Evolutionary conservation across 2,113 vertebrate species (phyloP).

Genomic region (Phrynosoma blainvillii): DNA sequence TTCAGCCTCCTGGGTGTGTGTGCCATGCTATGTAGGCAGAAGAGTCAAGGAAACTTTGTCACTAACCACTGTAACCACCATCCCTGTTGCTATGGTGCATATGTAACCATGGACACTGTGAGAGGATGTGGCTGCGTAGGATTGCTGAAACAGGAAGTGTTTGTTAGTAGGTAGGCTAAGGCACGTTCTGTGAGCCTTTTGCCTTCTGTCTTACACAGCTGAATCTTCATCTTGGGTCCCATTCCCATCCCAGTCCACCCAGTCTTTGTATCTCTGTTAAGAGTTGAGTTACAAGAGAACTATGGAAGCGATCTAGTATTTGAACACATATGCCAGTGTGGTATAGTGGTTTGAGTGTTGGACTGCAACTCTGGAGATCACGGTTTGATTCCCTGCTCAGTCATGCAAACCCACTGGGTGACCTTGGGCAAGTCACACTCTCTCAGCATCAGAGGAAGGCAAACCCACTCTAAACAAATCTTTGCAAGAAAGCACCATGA

Average conservation of each 20-base stretch:
- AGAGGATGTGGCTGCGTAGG: conserved; percentile 47
- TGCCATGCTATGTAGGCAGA: neutral
- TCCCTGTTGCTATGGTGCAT: conserved; percentile 2
- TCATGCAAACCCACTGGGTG: no score
- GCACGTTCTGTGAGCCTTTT: neutral
- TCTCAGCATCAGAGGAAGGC: no score
- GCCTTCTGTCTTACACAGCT: neutral
- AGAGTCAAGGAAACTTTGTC: neutral
- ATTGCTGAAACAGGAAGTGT: conserved; percentile 32
- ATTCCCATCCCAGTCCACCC: neutral
- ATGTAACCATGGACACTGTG: conserved; percentile 40
- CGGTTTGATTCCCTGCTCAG: no score
- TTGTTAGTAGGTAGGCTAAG: conserved; percentile 5
- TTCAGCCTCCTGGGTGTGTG: neutral
- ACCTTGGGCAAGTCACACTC: no score
- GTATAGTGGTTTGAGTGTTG: no score
- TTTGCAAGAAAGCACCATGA: no score
- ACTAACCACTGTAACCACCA: conserved; percentile 10
- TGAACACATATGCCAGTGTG: no score
- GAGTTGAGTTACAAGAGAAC: neutral
- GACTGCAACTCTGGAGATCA: no score
- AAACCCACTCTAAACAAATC: no score
- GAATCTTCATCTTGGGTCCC: neutral
- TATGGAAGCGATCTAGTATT: neutral
- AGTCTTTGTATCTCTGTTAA: neutral